phyloP scores from a whole-genome alignment of 2,113 vertebrate genomes.

The Actinemys pallida region DNA sequence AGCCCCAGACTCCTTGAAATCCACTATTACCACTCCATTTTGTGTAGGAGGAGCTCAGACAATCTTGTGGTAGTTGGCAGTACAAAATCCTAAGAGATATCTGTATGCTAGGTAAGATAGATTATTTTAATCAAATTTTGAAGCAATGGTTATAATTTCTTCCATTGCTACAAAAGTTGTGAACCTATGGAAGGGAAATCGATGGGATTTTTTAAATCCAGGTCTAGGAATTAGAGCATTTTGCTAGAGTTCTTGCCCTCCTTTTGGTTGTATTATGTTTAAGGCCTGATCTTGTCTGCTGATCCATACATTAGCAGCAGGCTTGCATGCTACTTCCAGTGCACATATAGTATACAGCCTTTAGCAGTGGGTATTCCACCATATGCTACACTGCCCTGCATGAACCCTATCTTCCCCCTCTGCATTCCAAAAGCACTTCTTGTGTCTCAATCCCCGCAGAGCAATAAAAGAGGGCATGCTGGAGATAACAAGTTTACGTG shows the following conservation, averaged over 20 bases:
- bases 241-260: background rate
- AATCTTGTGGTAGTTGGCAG: background rate
- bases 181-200: background rate
- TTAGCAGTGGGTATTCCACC: background rate
- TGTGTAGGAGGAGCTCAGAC: background rate
- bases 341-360: background rate
- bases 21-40: background rate
- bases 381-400: rapidly evolving
- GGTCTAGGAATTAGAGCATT: background rate
- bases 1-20: background rate
- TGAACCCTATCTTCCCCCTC: background rate
- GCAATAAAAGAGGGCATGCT: background rate
- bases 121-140: background rate
- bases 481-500: background rate
- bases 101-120: background rate
- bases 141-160: background rate
- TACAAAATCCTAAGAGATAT: background rate
- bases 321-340: background rate
- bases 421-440: rapidly evolving
- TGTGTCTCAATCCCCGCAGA: background rate
- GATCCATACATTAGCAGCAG: background rate
- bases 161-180: background rate
- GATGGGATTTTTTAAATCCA: background rate
- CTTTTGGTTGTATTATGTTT: background rate
- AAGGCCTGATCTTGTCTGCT: background rate